Base-by-base conservation (phyloP, 2,113 vertebrate genomes). In the Chrysemys picta region DNA sequence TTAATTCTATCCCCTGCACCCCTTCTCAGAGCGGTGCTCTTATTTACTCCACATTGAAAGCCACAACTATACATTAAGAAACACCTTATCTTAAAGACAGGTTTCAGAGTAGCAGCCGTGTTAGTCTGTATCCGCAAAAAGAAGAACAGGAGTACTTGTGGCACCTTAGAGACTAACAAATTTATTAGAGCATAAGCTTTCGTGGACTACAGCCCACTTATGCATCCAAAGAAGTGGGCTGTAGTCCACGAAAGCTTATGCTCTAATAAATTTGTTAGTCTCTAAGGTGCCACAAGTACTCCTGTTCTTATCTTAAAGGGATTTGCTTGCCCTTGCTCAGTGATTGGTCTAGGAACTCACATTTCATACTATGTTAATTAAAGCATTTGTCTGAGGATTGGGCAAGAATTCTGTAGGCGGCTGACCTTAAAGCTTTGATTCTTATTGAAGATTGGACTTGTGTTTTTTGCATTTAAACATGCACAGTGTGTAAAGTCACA, bases 1-100 rank as follows among this genome's bases (percentile, higher is more conserved):
- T 53, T 72, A 52, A 5, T 22, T 11, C 38, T 29, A 53, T 22
- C 19, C 72, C 29, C 38, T 4, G 11, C 83, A 69, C 80, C 1
- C 5, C 2, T 0, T 27, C 21, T 0, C 4, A 5, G 0, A 38
- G 13, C 4, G 2, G 45, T 6, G 0, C 1, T 16, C 56, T 7
- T 85, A 24, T 0, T 12, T 11, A 10, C 5, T 0, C 69, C 56
- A 6, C 14, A 2, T 0, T 42, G 22, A 76, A 5, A 88, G 21
- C 53, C 79, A 2, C n/a, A 0, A 47, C 79, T 17, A 4, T 75
- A 76, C 42, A 47, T 27, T 69, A 24, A 45, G 47, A 45, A 45
- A 42, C 10, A 27, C 75, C 35, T n/a, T 22, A 38, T 22, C 31
- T 65, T 65, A 69, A 69, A 69, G 10, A n/a, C n/a, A n/a, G n/a